These are phyloP conservation scores for Fregetta grallaria DNA, from an alignment of 2,113 vertebrate genomes.

Conservation along the genomic window DNA sequence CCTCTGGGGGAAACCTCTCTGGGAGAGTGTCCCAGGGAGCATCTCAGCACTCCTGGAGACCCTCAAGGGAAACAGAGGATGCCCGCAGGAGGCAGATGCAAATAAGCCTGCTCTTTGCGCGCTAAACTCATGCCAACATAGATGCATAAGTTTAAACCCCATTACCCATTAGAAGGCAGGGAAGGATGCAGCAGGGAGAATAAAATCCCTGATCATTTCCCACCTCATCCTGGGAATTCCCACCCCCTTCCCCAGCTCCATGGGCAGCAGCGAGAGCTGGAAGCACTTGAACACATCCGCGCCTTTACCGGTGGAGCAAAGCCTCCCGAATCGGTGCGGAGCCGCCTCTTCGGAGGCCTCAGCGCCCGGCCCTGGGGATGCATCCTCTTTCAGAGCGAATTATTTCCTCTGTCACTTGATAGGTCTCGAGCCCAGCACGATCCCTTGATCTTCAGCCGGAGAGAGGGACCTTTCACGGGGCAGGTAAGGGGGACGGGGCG, in stretches of 20 bases:
- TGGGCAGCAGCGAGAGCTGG: accelerated
- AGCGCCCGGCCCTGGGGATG: not conserved
- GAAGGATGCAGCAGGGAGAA: accelerated
- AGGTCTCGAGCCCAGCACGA: not conserved
- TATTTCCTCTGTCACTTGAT: conserved; percentile 29
- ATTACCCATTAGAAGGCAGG: accelerated
- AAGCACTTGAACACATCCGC: accelerated
- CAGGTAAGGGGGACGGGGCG: not conserved
- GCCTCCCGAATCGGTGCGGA: accelerated
- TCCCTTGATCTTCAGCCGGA: not conserved
- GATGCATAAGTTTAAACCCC: not conserved
- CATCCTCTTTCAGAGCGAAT: conserved; percentile 16
- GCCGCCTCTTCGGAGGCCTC: not conserved
- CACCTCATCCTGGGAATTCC: accelerated
- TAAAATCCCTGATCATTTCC: not conserved
- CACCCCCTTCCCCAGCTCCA: accelerated
- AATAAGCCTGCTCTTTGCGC: not conserved
- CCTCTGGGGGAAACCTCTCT: not conserved
- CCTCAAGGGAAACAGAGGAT: accelerated
- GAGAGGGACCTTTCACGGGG: not conserved
- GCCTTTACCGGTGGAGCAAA: accelerated
- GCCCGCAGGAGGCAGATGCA: no score
- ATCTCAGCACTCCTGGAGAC: not conserved
- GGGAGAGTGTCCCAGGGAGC: not conserved
- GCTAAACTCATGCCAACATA: not conserved